These are phyloP conservation scores for Chlorodrepanis virens DNA, from an alignment of 2,113 vertebrate genomes.

Conservation along the genomic window DNA sequence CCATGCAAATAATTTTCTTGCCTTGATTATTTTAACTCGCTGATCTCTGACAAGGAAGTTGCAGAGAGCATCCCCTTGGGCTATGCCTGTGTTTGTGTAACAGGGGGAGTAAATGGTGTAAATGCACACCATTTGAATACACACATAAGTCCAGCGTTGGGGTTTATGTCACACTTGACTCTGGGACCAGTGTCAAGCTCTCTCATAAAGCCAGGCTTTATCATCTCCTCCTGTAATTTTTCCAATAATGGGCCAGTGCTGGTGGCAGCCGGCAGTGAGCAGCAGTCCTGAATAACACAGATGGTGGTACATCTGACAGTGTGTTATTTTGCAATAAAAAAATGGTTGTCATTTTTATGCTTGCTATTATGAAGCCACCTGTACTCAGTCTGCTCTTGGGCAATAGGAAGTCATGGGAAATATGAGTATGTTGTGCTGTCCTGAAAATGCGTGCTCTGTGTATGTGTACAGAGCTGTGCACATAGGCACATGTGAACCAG, in stretches of 20 bases:
- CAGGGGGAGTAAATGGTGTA: not conserved
- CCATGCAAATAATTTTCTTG: not conserved
- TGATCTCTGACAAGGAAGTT: constrained; percentile 29
- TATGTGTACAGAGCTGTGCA: not conserved
- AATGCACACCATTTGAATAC: constrained; percentile 17
- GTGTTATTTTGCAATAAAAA: constrained; percentile 68
- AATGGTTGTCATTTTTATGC: constrained; percentile 67
- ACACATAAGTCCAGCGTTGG: constrained; percentile 1
- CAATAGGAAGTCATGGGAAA: not conserved
- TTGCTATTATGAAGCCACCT: constrained; percentile 65
- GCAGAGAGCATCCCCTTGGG: not conserved
- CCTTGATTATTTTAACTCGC: constrained; percentile 7
- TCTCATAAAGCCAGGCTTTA: constrained; percentile 43
- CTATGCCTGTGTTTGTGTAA: constrained; percentile 10
- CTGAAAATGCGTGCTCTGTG: not conserved
- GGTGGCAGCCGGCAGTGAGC: constrained; percentile 60
- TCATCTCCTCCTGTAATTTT: constrained; percentile 46
- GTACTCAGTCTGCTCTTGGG: constrained; percentile 37
- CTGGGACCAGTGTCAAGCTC: constrained; percentile 50
- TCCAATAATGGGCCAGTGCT: constrained; percentile 25
- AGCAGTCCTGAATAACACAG: constrained; percentile 65
- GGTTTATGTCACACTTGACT: constrained; percentile 62
- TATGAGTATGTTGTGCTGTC: not conserved
- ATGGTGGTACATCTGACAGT: constrained; percentile 69
- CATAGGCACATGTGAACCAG: not conserved